These are phyloP conservation scores for Platichthys flesus DNA, from an alignment of 2,113 vertebrate genomes.

Conservation along the genomic window DNA sequence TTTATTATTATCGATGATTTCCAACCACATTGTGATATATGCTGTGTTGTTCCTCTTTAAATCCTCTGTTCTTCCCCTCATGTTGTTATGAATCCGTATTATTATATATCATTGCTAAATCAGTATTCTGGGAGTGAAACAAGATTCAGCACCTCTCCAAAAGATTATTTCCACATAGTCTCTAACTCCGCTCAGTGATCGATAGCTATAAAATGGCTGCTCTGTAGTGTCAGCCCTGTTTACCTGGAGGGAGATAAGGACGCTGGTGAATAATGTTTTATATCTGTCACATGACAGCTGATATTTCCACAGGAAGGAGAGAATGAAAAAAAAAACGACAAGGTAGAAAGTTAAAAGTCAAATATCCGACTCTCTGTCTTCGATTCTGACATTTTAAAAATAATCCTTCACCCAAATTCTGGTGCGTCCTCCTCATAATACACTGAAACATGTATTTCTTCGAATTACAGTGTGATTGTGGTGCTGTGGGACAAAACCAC, in stretches of 20 bases:
- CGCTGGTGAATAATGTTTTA: constrained; percentile 1
- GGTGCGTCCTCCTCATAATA: neutral
- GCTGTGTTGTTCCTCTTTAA: neutral
- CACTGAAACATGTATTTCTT: neutral
- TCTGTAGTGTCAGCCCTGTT: neutral
- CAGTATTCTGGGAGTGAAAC: no score
- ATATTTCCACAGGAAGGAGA: constrained; percentile 41
- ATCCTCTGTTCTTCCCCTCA: neutral
- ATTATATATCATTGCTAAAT: neutral
- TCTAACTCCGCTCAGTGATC: no score
- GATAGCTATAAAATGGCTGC: no score
- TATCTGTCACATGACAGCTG: constrained; percentile 42
- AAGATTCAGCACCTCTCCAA: no score
- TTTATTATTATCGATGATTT: no score
- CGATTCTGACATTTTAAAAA: neutral
- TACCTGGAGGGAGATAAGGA: constrained; percentile 33
- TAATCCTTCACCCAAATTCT: neutral
- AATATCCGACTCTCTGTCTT: neutral
- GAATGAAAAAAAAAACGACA: neutral
- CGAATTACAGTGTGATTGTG: no score
- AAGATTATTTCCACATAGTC: no score
- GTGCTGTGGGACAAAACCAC: no score
- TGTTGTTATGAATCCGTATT: neutral
- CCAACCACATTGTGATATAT: no score
- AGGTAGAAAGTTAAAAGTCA: constrained; percentile 1